Evolutionary conservation across 2,797 vertebrate species (phyloP), one percentile per base, ranked within the genome.

Genomic region (Eulemur mongoz): DNA sequence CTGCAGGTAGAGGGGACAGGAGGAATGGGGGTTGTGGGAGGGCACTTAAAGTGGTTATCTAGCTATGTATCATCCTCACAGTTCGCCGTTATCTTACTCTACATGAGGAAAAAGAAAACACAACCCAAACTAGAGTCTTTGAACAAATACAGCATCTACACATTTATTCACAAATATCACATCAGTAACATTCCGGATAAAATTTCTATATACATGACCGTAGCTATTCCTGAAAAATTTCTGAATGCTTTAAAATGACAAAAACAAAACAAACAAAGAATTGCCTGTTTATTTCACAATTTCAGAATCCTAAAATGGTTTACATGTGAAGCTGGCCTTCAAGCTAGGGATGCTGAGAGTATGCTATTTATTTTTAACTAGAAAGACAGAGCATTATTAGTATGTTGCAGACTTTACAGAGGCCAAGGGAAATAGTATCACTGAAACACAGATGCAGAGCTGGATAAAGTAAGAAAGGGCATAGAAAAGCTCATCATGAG

Each of bases 1-100:
- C 99, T 99, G 87, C 4, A 95, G 25, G 57, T 8, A 67, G 83
- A 92, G 8, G 48, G 40, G 54, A 81, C 2, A 85, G 50, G 52
- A 75, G 38, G 9, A 75, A 94, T 0, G 4, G 22, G 35, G 23
- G 48, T 32, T 32, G 15, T 12, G 23, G 4, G 22, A 89, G 43
- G 12, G 57, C 30, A 32, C 57, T 83, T 86, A 59, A 90, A 86
- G 91, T 72, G 30, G 50, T 80, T 73, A 80, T 23, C 27, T 38
- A 54, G 75, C 14, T 52, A 70, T 17, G 48, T 5, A 32, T 30
- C 22, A 75, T 40, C n/a, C 50, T 92, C 59, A 80, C 17, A 38
- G 40, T 61, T 92, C 15, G 82, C 5, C 20, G 14, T 76, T 70
- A 59, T 43, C 54, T 73, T 63, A 79, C 14, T 86, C 52, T 83